phyloP scores from a whole-genome alignment of 2,797 vertebrate species.

The Decapterus maruadsi region DNA sequence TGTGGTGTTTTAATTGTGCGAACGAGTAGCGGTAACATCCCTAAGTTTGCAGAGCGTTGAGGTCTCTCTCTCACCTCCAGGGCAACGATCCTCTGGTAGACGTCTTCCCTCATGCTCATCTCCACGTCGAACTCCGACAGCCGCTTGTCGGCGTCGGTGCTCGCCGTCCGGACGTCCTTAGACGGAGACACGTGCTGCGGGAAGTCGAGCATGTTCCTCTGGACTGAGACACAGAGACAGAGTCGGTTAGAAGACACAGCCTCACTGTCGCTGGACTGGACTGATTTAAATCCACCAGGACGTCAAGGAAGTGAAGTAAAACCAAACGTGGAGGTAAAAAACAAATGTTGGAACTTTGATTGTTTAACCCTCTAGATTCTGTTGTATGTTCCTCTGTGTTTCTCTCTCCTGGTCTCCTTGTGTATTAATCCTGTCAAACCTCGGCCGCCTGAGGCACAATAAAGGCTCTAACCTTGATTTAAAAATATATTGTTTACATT shows the following conservation, averaged over 20 bases:
- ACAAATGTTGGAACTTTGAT: too few relatives aligned
- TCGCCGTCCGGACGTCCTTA: slow-evolving; percentile 91
- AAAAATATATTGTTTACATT: too few relatives aligned
- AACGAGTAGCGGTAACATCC: too few relatives aligned
- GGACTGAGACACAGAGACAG: slow-evolving; percentile 80
- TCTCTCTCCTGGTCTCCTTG: too few relatives aligned
- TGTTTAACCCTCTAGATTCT: too few relatives aligned
- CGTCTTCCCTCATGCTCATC: slow-evolving; percentile 98
- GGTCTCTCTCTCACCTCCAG: slow-evolving; percentile 89
- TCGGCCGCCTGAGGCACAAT: too few relatives aligned
- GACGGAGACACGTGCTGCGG: slow-evolving; percentile 93
- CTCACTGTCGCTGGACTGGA: neutral
- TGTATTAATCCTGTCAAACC: too few relatives aligned
- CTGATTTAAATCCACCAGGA: neutral
- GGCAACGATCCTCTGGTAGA: slow-evolving; percentile 93
- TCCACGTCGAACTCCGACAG: slow-evolving; percentile 97
- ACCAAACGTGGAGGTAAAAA: too few relatives aligned
- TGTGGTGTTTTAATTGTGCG: too few relatives aligned
- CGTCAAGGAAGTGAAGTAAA: too few relatives aligned
- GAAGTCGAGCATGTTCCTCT: slow-evolving; percentile 95
- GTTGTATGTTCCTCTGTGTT: too few relatives aligned
- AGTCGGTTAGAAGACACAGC: neutral
- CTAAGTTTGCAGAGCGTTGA: neutral
- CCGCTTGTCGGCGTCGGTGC: slow-evolving; percentile 94
- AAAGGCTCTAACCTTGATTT: too few relatives aligned